Base-by-base conservation (phyloP, 2,797 vertebrate species). In the Neopelma chrysocephalum region DNA sequence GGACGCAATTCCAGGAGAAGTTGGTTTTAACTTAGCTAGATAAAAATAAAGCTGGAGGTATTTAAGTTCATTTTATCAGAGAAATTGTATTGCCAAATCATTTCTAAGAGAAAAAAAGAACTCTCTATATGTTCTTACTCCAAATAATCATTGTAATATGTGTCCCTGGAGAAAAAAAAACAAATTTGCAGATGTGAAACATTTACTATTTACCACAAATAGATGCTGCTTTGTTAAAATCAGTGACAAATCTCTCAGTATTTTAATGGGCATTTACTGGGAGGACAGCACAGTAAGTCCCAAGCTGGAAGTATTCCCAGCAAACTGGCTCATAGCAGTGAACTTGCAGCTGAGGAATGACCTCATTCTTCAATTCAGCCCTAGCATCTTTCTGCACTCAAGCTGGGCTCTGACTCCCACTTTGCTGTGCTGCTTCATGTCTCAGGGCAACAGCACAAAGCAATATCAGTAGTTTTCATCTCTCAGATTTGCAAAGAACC, bases 11-110 rank as follows among this genome's bases (percentile, higher is more conserved):
- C 42, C n/a, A 17, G n/a, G 11, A 64, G 6, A 77, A 84, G 22
- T 18, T 8, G 1, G 23, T 61, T 86, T 88, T 64, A 70, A 87
- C 25, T 79, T 22, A 87, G 34, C 19, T 4, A 79, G 43, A 12
- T 93, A 90, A 91, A 94, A 90, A 91, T 69, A 88, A 87, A 86
- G 16, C 31, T 68, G 40, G 80, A 82, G 31, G 9, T 70, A 81
- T 66, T 82, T 90, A 62, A 75, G 20, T 62, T 77, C 25, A 77
- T 68, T 90, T 88, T 32, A 69, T 82, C 51, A 66, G 43, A 68
- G 48, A 83, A 94, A 87, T 11, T 31, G 36, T 71, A 43, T 26
- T 89, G 56, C 58, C 26, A 88, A 83, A 81, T 58, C 3, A 0
- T 65, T 51, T 45, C 20, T 36, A 15, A 64, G 23, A 79, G 54